Conservation (phyloP, 2,113 vertebrate species). For the Myrmecobius fasciatus region DNA sequence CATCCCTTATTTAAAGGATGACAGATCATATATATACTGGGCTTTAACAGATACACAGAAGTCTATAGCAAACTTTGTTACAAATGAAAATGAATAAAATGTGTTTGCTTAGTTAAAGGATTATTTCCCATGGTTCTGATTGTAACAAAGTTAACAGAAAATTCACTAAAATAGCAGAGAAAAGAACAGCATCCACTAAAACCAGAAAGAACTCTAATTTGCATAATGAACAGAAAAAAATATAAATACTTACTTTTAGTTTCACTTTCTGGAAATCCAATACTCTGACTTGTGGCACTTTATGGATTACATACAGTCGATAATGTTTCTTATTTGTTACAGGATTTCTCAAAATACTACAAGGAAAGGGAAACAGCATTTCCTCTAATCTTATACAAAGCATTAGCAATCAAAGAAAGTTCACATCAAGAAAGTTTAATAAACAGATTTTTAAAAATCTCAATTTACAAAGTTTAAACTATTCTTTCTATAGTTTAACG, state of each 20-base stretch:
- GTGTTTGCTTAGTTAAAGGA: neutral
- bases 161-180: neutral
- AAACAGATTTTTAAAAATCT: neutral
- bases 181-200: neutral
- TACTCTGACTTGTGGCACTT: conserved; percentile 95
- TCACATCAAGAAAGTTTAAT: neutral
- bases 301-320: conserved; percentile 96
- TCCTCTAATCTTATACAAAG: neutral
- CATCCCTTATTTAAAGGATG: neutral
- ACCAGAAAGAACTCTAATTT: neutral
- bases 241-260: conserved; percentile 89
- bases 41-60: neutral
- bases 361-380: conserved; percentile 52
- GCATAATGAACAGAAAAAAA: neutral
- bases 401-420: neutral
- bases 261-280: conserved; percentile 99
- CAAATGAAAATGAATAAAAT: conserved; percentile 6
- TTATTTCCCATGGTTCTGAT: neutral
- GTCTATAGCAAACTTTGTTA: neutral
- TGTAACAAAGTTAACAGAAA: conserved; percentile 19
- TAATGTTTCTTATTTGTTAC: conserved; percentile 99
- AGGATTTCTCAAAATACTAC: conserved; percentile 95
- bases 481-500: neutral
- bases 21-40: no score
- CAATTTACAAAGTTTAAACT: neutral